Percentiles rank a stretch among this genome's conserved stretches.
Conservation (phyloP, 1,140 invertebrate genomes). For the Trachymyrmex septentrionalis region DNA sequence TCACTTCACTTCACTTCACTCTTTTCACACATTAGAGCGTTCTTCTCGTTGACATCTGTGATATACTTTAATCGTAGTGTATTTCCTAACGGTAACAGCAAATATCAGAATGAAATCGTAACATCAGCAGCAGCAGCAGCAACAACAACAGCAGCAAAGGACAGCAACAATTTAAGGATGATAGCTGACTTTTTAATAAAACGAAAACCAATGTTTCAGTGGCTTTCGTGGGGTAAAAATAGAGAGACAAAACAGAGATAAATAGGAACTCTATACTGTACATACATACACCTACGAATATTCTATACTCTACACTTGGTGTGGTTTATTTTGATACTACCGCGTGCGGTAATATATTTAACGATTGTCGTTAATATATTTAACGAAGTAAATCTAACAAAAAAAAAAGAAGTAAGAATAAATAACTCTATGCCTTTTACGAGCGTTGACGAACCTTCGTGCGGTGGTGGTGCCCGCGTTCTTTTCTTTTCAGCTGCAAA, state of each 20-base stretch:
- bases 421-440: slow-evolving; percentile 84
- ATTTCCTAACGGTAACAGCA: slow-evolving; percentile 78
- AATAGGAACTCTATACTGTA: slow-evolving; percentile 78
- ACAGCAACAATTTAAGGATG: slow-evolving; percentile 71
- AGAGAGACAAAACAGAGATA: slow-evolving; percentile 46
- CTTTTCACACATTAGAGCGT: slow-evolving; percentile 76
- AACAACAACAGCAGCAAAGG: slow-evolving; percentile 1
- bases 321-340: slow-evolving; percentile 86
- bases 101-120: slow-evolving; percentile 60
- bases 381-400: slow-evolving; percentile 73
- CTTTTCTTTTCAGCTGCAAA: slow-evolving; percentile 34
- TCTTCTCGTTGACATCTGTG: slow-evolving; percentile 85
- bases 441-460: slow-evolving; percentile 83
- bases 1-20: slow-evolving; percentile 66
- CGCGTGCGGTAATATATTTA: slow-evolving; percentile 82
- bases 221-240: slow-evolving; percentile 36
- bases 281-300: slow-evolving; percentile 83
- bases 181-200: slow-evolving; percentile 70
- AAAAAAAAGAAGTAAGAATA: slow-evolving; percentile 66
- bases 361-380: slow-evolving; percentile 82
- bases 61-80: slow-evolving; percentile 86
- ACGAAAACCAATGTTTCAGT: slow-evolving; percentile 51
- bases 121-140: slow-evolving; percentile 16
- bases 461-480: slow-evolving; percentile 79
- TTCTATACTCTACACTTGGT: slow-evolving; percentile 85